These are phyloP conservation scores for Xiphophorus maculatus DNA, from an alignment of 2,113 vertebrate genomes.

Conservation along the genomic window DNA sequence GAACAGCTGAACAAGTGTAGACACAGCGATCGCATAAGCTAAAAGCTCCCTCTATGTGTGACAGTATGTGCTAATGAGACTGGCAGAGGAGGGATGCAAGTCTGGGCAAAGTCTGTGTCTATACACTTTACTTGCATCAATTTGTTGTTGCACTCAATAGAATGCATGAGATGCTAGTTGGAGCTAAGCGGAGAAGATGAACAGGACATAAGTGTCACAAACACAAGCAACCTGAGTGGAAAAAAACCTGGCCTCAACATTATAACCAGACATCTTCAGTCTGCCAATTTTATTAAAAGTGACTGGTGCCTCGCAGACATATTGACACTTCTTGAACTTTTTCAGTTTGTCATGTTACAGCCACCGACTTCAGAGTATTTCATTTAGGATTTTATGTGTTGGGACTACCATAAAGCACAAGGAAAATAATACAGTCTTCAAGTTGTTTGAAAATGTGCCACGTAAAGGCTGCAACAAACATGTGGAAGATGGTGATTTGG, in stretches of 20 bases:
- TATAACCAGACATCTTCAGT: background rate
- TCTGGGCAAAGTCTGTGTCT: constrained; percentile 56
- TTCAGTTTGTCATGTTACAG: too few species aligned
- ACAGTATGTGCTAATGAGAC: background rate
- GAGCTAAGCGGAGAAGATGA: background rate
- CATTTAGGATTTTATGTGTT: too few species aligned
- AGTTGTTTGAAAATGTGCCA: background rate
- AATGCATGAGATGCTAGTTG: constrained; percentile 33
- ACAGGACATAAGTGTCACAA: background rate
- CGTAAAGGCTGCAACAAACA: too few species aligned
- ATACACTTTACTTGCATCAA: constrained; percentile 32
- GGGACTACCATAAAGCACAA: background rate
- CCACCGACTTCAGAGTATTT: too few species aligned
- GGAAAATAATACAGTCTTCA: background rate
- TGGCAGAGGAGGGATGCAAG: constrained; percentile 48
- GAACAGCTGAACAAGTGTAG: background rate
- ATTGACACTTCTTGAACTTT: too few species aligned
- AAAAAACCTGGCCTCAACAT: background rate
- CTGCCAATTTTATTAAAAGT: background rate
- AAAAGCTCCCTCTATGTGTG: background rate
- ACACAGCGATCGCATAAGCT: background rate
- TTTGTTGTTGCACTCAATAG: constrained; percentile 34
- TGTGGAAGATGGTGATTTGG: too few species aligned
- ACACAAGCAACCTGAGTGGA: background rate
- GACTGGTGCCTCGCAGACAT: too few species aligned